These are phyloP conservation scores for Nothobranchius furzeri DNA, from an alignment of 2,113 vertebrate species.

Conservation along the genomic window DNA sequence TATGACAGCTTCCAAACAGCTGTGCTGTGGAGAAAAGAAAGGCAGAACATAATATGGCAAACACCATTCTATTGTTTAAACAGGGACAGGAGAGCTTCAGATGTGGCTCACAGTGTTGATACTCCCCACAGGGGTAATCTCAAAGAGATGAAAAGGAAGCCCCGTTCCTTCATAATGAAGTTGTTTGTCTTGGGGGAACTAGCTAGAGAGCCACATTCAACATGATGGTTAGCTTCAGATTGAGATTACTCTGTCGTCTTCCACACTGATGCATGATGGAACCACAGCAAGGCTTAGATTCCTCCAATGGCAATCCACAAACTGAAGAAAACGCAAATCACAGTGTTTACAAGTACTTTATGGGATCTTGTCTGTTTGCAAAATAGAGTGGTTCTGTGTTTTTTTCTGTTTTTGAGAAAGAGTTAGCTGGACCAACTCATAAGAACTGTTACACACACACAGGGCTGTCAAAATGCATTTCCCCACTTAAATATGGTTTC, in stretches of 20 bases:
- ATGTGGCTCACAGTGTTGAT: conserved; percentile 64
- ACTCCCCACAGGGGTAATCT: conserved; percentile 70
- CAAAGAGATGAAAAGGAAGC: conserved; percentile 64
- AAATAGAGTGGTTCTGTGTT: no score
- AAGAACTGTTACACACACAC: no score
- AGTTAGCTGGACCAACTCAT: no score
- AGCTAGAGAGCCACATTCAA: conserved; percentile 55
- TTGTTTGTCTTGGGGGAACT: conserved; percentile 66
- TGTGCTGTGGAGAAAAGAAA: conserved; percentile 48
- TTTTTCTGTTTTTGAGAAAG: no score
- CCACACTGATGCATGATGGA: conserved; percentile 54
- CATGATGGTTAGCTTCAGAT: conserved; percentile 59
- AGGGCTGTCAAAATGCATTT: no score
- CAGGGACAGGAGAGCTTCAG: conserved; percentile 62
- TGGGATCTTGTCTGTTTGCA: no score
- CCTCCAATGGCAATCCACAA: conserved; percentile 35
- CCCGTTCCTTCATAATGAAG: conserved; percentile 70
- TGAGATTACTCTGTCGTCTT: conserved; percentile 42
- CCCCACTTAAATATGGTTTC: no score
- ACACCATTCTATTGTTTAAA: conserved; percentile 72
- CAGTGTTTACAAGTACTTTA: no score
- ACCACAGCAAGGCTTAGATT: conserved; percentile 29
- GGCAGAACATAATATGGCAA: conserved; percentile 56
- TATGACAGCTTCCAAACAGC: conserved; percentile 61
- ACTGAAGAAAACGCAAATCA: not conserved